Conservation (phyloP, 2,888 invertebrate species). For the Hedychridium roseum region DNA sequence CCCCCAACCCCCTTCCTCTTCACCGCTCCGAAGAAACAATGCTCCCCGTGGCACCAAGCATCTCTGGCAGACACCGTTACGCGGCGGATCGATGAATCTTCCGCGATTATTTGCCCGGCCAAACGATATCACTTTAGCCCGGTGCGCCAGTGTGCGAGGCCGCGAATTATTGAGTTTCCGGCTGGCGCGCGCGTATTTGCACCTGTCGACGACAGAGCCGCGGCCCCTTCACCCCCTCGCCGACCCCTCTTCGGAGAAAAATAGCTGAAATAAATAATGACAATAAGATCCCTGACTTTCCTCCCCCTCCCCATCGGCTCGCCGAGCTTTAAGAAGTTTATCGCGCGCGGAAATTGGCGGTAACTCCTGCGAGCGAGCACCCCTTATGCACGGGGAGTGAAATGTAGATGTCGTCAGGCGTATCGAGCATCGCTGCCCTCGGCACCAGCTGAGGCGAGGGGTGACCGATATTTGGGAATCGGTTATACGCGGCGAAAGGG, state of each 20-base stretch:
- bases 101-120: too few species aligned
- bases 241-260: constrained; percentile 29
- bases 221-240: too few species aligned
- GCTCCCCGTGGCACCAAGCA: too few species aligned
- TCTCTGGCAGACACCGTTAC: too few species aligned
- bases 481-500: constrained; percentile 34
- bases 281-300: constrained; percentile 16
- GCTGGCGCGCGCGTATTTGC: constrained; percentile 34
- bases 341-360: constrained; percentile 16
- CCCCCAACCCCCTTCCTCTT: too few species aligned
- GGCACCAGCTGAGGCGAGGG: neutral
- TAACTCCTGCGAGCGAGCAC: constrained; percentile 6
- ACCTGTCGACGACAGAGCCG: constrained; percentile 29
- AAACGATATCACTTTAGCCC: neutral
- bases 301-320: neutral
- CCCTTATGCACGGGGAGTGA: neutral
- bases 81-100: too few species aligned
- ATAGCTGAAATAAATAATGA: constrained; percentile 34
- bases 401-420: constrained; percentile 28
- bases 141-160: neutral
- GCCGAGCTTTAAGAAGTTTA: constrained; percentile 22
- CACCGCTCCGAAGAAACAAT: too few species aligned
- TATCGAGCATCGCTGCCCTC: constrained; percentile 7
- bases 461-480: constrained; percentile 25
- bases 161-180: constrained; percentile 27